Conservation (phyloP, 1,140 invertebrate genomes). For the Gonioctena quinquepunctata region DNA sequence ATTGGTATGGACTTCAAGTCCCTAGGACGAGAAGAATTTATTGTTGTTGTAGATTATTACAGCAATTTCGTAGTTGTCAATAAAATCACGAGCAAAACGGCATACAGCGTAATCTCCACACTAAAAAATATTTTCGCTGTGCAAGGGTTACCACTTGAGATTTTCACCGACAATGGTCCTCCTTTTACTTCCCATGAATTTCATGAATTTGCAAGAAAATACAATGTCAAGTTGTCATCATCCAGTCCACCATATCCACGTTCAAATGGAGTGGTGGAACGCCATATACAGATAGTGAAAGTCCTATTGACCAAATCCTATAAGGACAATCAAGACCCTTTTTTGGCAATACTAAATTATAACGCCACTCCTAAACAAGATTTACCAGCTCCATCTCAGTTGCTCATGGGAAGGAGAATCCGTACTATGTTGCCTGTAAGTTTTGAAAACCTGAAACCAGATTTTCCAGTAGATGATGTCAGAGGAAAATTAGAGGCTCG, state of each 20-base stretch:
- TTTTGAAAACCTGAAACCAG: too few species aligned
- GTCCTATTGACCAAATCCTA: too few species aligned
- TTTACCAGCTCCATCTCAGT: slow-evolving; percentile 7
- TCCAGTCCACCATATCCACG: slow-evolving; percentile 54
- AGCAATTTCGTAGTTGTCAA: slow-evolving; percentile 18
- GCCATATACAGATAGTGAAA: slow-evolving; percentile 20
- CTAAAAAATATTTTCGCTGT: too few species aligned
- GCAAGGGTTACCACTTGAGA: too few species aligned
- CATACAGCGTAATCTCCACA: too few species aligned
- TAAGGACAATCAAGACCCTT: too few species aligned
- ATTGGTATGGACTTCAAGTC: slow-evolving; percentile 23
- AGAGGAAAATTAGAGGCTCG: too few species aligned
- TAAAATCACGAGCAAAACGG: too few species aligned
- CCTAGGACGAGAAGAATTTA: neutral
- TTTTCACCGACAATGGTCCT: slow-evolving; percentile 57
- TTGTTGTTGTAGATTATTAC: slow-evolving; percentile 25
- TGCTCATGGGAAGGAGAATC: slow-evolving; percentile 24
- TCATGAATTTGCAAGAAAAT: slow-evolving; percentile 49
- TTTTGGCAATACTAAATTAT: slow-evolving; percentile 13
- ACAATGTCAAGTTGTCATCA: slow-evolving; percentile 51
- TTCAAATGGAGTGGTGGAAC: slow-evolving; percentile 56
- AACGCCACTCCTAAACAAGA: slow-evolving; percentile 22
- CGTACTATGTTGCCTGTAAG: too few species aligned
- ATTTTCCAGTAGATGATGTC: too few species aligned
- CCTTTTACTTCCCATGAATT: slow-evolving; percentile 56